Evolutionary conservation across 2,113 vertebrate genomes (phyloP).

Genomic region (Ochotona curzoniae): DNA sequence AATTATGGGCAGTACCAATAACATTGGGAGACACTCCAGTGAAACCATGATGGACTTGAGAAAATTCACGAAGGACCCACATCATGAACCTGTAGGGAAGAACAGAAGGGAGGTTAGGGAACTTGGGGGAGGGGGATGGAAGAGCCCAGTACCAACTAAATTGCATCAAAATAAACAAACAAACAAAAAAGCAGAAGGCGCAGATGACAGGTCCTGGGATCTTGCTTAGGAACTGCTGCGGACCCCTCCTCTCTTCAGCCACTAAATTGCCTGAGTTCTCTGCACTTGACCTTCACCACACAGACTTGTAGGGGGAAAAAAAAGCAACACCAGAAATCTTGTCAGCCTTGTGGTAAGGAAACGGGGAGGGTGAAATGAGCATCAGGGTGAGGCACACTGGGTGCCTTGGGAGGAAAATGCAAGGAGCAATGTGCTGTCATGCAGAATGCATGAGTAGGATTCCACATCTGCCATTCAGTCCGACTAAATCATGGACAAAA

Average conservation of each 20-base stretch:
- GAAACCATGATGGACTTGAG: too few species aligned
- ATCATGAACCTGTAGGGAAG: too few species aligned
- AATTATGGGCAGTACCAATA: too few species aligned
- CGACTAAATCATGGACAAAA: not conserved
- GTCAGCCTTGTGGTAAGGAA: not conserved
- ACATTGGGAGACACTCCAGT: too few species aligned
- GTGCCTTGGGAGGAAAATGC: not conserved
- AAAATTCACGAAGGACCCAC: too few species aligned
- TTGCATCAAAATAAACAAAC: too few species aligned
- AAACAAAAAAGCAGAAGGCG: too few species aligned
- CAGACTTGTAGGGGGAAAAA: not conserved
- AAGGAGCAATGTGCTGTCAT: not conserved
- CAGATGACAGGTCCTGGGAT: accelerated
- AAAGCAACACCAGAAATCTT: not conserved
- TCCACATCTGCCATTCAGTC: not conserved
- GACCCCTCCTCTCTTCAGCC: not conserved
- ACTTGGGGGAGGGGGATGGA: too few species aligned
- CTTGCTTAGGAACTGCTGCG: not conserved
- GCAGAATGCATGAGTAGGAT: not conserved
- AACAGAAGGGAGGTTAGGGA: too few species aligned
- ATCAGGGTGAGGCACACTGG: not conserved
- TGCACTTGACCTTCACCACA: not conserved
- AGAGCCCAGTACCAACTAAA: too few species aligned
- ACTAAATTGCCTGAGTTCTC: not conserved
- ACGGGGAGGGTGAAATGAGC: not conserved